These are phyloP conservation scores for Drosophila putrida DNA, from an alignment of 2,888 invertebrate genomes.

Conservation along the genomic window DNA sequence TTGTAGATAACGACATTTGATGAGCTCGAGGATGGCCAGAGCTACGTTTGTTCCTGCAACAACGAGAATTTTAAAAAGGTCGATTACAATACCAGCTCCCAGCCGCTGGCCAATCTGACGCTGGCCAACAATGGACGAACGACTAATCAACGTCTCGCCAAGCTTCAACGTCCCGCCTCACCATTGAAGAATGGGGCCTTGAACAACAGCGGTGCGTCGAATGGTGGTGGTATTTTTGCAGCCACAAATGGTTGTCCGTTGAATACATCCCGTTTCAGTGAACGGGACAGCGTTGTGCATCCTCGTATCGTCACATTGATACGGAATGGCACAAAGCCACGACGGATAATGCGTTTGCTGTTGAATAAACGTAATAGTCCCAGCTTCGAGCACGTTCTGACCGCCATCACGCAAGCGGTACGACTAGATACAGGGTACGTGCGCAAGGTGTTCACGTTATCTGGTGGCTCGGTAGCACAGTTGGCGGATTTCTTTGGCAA, in stretches of 20 bases:
- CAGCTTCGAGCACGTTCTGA: conserved; percentile 95
- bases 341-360: conserved; percentile 92
- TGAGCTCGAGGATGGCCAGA: conserved; percentile 95
- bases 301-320: conserved; percentile 97
- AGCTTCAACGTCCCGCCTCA: conserved; percentile 83
- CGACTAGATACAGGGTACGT: conserved; percentile 98
- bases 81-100: conserved; percentile 89
- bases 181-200: conserved; percentile 85
- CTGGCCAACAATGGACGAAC: conserved; percentile 76
- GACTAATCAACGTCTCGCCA: conserved; percentile 83
- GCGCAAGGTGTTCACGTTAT: conserved; percentile 94
- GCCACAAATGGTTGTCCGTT: conserved; percentile 85
- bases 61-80: conserved; percentile 95
- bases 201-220: conserved; percentile 53
- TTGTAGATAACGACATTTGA: conserved; percentile 86
- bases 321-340: conserved; percentile 96
- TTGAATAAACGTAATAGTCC: conserved; percentile 98
- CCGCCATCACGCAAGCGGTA: conserved; percentile 96
- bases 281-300: conserved; percentile 90
- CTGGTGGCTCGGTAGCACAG: conserved; percentile 91
- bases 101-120: conserved; percentile 77
- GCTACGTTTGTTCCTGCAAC: conserved; percentile 98
- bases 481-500: conserved; percentile 94
- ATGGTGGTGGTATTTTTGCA: neutral
- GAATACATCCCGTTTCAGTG: conserved; percentile 82